Base-by-base conservation (phyloP, 2,888 invertebrate species). In the Muscina levida region DNA sequence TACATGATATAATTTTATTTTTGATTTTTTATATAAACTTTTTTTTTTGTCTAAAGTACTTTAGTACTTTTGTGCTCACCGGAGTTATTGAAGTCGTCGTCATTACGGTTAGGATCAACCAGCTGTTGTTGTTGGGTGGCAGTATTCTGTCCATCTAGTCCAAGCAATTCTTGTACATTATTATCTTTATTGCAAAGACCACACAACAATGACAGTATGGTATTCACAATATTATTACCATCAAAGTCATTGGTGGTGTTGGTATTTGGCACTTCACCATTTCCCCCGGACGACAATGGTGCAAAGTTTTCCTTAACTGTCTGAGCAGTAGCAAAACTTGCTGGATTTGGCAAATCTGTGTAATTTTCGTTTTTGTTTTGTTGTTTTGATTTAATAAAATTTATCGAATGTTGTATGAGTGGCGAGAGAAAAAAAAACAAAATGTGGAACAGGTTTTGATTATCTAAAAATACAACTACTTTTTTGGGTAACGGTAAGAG, bases 171-270 rank as follows among this genome's bases (percentile, higher is more conserved):
- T 74, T 81, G 62, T 62, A 22, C 77, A 70, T 39, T 72, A 77
- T 74, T 77, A 26, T 56, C 75, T 62, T 81, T 81, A 72, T 72
- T 75, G 68, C 81, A 81, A 65, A 81, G 77, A 74, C 81, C 81
- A 22, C 81, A 81, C 77, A 81, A 74, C 77, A 81, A 77, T 62
- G 81, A 81, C 56, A 81, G 53, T 22, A 81, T 77, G 68, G 65
- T 81, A 51, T 68, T 81, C 67, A 81, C 74, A 67, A 81, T 74
- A 72, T 77, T 77, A 75, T 75, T 75, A 73, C 77, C 68, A 81
- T 81, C 77, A 22, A 81, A 56, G 53, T 77, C 77, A 48, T 74
- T 75, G 66, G 48, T 80, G 68, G 53, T 79, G 70, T 73, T 80
- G 65, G 72, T 77, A 53, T 75, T 72, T 75, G 68, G 77, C 17